Evolutionary conservation across 2,113 vertebrate species (phyloP), one percentile per base, ranked within the genome.

Genomic region (Corapipo altera): DNA sequence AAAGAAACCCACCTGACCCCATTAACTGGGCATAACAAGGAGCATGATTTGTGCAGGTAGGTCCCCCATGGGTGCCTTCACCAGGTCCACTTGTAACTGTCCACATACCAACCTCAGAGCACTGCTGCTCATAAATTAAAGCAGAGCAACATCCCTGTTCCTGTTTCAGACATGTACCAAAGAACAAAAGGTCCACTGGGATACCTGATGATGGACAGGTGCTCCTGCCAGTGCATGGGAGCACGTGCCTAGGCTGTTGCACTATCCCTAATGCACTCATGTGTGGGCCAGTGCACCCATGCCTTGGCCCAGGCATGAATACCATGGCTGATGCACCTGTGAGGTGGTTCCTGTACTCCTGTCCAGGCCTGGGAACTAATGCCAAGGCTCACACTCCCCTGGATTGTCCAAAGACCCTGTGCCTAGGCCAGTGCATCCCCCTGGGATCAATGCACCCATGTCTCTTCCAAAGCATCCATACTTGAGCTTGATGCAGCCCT

Each of bases 231-330:
- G 24, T 26, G 52, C 61, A 33, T 23, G 15, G 39, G 17, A 65
- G 23, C 49, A n/a, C 7, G 2, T 0, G 7, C 8, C 27, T 6
- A 21, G 44, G 44, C 49, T 32, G 74, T n/a, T 32, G 44, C 35
- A 24, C 61, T 24, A 14, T 15, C 33, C 39, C 33, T 13, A 15
- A 9, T 6, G 24, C 48, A 17, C 26, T 11, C 16, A 2, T 7
- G 5, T 0, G 4, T 9, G 27, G 23, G 30, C 6, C 41, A 33
- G 4, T 2, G 44, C 6, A 18, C 8, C 18, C 5, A 0, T 5
- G 23, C 20, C 26, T 9, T 37, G 32, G 43, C 17, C 24, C 9
- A 5, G 23, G 35, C 1, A 0, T 24, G 27, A 30, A 54, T 9
- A 35, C 67, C 30, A 23, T 0, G 9, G 64, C 20, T 41, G 41